Conservation (phyloP, 2,888 invertebrate genomes). For the Neria commutata region DNA sequence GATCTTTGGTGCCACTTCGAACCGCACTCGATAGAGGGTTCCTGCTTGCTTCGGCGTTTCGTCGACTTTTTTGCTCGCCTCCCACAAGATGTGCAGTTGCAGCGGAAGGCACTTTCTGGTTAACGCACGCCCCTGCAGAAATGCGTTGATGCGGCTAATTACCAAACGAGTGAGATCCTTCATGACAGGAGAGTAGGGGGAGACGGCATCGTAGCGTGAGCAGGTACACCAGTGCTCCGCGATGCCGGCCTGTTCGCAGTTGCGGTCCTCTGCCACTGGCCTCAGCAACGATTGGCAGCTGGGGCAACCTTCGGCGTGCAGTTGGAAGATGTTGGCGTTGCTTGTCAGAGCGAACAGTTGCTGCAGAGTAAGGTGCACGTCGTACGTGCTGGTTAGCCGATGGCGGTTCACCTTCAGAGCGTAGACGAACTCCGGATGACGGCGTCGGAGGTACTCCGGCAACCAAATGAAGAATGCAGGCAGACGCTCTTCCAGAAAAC, state of each 20-base stretch:
- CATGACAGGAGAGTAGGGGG: background rate
- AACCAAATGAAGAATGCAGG: conserved; percentile 74
- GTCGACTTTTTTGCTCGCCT: conserved; percentile 12
- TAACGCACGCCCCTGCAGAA: conserved; percentile 7
- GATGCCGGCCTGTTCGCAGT: conserved; percentile 36
- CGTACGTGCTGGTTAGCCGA: conserved; percentile 74
- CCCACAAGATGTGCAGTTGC: background rate
- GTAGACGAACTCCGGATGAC: conserved; percentile 64
- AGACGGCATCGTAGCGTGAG: conserved; percentile 61
- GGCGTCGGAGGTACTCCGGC: conserved; percentile 67
- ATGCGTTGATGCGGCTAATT: conserved; percentile 22
- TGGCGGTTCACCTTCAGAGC: conserved; percentile 68
- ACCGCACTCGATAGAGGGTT: conserved; percentile 10
- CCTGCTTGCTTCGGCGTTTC: conserved; percentile 13
- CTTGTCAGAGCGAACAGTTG: conserved; percentile 66
- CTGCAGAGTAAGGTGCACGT: conserved; percentile 72
- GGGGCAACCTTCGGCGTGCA: conserved; percentile 65
- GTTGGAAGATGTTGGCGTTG: conserved; percentile 29
- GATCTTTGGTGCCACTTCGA: conserved; percentile 5
- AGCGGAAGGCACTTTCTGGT: conserved; percentile 12
- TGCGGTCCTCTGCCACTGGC: conserved; percentile 58
- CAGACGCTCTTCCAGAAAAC: conserved; percentile 77
- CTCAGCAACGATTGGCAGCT: conserved; percentile 70
- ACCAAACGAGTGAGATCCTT: conserved; percentile 8
- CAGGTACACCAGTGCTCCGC: conserved; percentile 38